Evolutionary conservation across 2,888 invertebrate species (phyloP).

Genomic region (Agrypnus murinus): DNA sequence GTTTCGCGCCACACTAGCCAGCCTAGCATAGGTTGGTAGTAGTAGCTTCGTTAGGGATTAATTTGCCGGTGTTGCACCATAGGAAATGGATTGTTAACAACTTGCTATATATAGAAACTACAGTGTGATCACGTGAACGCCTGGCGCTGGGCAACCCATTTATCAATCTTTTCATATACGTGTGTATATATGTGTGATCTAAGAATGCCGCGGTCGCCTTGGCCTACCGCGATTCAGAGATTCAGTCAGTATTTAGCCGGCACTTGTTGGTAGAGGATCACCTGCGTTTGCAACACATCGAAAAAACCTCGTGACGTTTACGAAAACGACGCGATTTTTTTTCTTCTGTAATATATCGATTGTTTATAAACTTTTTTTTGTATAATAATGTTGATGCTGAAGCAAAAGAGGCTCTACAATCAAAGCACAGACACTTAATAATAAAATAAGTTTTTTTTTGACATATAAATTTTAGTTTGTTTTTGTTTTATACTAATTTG

Average conservation of each 20-base stretch:
- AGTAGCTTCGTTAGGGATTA: not conserved
- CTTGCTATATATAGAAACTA: conserved; percentile 20
- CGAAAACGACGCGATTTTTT: too few relatives aligned
- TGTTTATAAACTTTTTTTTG: not conserved
- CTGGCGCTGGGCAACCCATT: conserved; percentile 49
- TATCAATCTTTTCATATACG: conserved; percentile 47
- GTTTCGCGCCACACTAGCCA: too few relatives aligned
- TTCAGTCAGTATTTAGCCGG: conserved; percentile 51
- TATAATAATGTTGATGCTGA: conserved; percentile 29
- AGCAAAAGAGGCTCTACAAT: not conserved
- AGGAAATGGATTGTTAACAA: conserved; percentile 34
- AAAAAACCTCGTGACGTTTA: conserved; percentile 20
- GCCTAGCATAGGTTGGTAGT: too few relatives aligned
- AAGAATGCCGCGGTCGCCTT: conserved; percentile 50
- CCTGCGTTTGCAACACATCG: conserved; percentile 15
- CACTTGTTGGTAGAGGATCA: conserved; percentile 45
- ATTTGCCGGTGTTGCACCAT: conserved; percentile 28
- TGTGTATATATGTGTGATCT: conserved; percentile 46
- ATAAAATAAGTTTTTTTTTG: conserved; percentile 3
- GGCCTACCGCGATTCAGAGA: conserved; percentile 50
- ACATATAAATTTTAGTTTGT: not conserved
- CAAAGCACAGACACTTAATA: conserved; percentile 2
- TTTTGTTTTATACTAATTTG: too few relatives aligned
- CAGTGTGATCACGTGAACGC: conserved; percentile 43
- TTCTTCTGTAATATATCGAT: too few relatives aligned